Evolutionary conservation across 2,888 invertebrate genomes (phyloP).

Genomic region (Eupithecia inturbata): DNA sequence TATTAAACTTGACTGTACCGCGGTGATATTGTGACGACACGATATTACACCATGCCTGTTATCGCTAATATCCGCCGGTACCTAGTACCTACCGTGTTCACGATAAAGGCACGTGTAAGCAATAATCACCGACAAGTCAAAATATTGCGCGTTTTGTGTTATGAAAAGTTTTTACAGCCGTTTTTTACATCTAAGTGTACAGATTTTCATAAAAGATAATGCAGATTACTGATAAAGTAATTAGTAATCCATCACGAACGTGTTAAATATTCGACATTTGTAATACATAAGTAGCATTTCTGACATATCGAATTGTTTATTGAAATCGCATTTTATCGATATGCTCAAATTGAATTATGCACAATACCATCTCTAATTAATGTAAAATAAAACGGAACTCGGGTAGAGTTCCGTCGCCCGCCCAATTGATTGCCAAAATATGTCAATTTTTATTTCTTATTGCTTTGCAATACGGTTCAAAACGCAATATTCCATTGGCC

Average conservation of each 20-base stretch:
- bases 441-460: conserved; percentile 32
- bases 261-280: not conserved
- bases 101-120: conserved; percentile 31
- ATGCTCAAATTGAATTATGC: conserved; percentile 14
- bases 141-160: conserved; percentile 13
- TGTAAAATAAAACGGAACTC: conserved; percentile 46
- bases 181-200: not conserved
- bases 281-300: not conserved
- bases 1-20: conserved; percentile 29
- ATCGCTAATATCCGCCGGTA: conserved; percentile 27
- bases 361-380: conserved; percentile 49
- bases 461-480: conserved; percentile 35
- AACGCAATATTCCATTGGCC: conserved; percentile 9
- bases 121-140: conserved; percentile 20
- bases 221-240: not conserved
- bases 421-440: conserved; percentile 32
- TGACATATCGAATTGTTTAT: conserved; percentile 10
- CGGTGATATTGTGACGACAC: conserved; percentile 29
- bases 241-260: not conserved
- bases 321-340: conserved; percentile 32
- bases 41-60: conserved; percentile 26
- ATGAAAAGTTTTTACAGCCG: not conserved
- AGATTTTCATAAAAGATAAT: not conserved
- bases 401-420: conserved; percentile 35
- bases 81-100: conserved; percentile 2